Conservation (phyloP, 1,140 invertebrate genomes). For the Drosophila saltans region DNA sequence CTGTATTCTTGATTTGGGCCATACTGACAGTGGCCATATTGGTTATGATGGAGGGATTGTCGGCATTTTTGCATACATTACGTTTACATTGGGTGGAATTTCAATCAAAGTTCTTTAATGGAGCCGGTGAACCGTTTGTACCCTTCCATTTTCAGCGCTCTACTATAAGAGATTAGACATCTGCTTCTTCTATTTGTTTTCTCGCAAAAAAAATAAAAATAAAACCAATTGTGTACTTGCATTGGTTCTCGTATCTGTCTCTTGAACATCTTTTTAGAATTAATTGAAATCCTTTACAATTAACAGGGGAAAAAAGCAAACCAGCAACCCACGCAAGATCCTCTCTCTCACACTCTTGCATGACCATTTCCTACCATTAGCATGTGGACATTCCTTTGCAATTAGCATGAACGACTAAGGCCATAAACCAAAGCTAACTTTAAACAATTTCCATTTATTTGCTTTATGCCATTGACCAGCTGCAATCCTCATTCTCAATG, state of each 20-base stretch:
- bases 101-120: conserved; percentile 95
- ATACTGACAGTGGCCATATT: conserved; percentile 91
- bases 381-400: conserved; percentile 68
- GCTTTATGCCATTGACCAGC: conserved; percentile 73
- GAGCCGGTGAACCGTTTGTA: conserved; percentile 90
- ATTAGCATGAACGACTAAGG: conserved; percentile 72
- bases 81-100: conserved; percentile 97
- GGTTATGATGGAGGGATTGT: conserved; percentile 95
- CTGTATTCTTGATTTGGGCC: conserved; percentile 90
- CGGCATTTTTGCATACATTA: conserved; percentile 93
- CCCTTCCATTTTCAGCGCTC: conserved; percentile 89
- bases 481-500: conserved; percentile 17
- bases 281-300: conserved; percentile 33
- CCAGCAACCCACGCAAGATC: conserved; percentile 51
- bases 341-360: no score
- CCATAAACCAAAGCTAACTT: conserved; percentile 79
- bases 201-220: no score
- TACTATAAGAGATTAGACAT: conserved; percentile 34
- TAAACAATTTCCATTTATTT: conserved; percentile 82
- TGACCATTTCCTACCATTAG: conserved; percentile 45
- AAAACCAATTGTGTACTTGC: not conserved
- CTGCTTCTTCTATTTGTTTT: no score
- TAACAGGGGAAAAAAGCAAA: conserved; percentile 23
- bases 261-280: conserved; percentile 12
- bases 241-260: no score